Evolutionary conservation across 2,888 invertebrate genomes (phyloP).

Genomic region (Drosophila pseudotalamancana): DNA sequence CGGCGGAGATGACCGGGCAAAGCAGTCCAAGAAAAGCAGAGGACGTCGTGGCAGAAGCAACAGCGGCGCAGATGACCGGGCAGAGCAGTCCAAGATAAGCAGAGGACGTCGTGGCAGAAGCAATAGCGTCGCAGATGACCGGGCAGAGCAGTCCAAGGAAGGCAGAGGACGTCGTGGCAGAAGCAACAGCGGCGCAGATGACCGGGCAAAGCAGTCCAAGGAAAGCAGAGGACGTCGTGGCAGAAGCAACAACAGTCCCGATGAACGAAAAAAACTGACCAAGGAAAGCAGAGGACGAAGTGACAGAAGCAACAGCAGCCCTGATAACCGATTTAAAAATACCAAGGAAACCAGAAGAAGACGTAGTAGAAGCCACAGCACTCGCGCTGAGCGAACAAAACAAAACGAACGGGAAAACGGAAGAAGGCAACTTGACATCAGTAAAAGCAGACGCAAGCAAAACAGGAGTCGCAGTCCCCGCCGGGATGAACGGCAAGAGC

Average conservation of each 20-base stretch:
- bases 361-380: slow-evolving; percentile 12
- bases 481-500: neutral
- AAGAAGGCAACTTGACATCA: neutral
- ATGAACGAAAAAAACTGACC: neutral
- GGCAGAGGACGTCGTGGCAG: neutral
- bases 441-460: slow-evolving; percentile 1
- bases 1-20: too few species aligned
- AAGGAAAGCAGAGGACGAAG: neutral
- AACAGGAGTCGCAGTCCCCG: slow-evolving; percentile 31
- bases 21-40: neutral
- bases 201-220: neutral
- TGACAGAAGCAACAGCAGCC: slow-evolving; percentile 3
- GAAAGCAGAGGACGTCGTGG: neutral
- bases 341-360: neutral
- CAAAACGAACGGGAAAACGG: slow-evolving; percentile 1
- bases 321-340: neutral
- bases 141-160: neutral
- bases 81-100: neutral
- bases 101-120: neutral
- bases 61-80: slow-evolving; percentile 3
- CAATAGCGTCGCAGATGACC: slow-evolving; percentile 5
- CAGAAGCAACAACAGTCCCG: neutral
- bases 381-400: neutral
- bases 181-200: slow-evolving; percentile 14
- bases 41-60: neutral